These are phyloP conservation scores for Ecdyonurus torrentis DNA, from an alignment of 2,888 invertebrate species.

Conservation along the genomic window DNA sequence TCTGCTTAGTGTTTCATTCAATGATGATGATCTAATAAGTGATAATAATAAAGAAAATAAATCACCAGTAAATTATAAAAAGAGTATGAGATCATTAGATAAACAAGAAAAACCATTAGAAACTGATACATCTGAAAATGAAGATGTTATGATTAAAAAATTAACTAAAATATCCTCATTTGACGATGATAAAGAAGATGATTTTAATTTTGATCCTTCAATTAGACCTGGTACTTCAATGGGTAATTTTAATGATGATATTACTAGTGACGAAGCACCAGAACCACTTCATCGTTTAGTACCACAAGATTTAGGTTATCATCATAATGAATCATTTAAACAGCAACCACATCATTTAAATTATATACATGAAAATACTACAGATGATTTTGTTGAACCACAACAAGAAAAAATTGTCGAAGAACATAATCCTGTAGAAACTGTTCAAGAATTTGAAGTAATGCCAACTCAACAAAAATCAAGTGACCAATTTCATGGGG, in stretches of 20 bases:
- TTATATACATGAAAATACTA: neutral
- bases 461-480: no score
- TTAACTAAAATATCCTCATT: neutral
- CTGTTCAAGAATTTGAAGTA: no score
- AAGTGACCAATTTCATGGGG: no score
- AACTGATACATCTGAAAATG: neutral
- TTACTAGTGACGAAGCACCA: neutral
- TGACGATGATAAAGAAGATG: neutral
- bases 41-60: neutral
- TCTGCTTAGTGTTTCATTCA: neutral
- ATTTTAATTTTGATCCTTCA: neutral
- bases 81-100: neutral
- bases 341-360: neutral
- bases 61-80: neutral
- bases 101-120: neutral
- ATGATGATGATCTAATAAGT: neutral
- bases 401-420: no score
- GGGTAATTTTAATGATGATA: neutral
- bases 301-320: neutral
- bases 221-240: neutral
- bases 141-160: neutral
- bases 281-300: neutral
- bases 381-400: no score
- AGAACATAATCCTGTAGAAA: no score
- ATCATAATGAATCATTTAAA: neutral